These are phyloP conservation scores for Zhengitettix transpicula DNA, from an alignment of 2,888 invertebrate species.

Conservation along the genomic window DNA sequence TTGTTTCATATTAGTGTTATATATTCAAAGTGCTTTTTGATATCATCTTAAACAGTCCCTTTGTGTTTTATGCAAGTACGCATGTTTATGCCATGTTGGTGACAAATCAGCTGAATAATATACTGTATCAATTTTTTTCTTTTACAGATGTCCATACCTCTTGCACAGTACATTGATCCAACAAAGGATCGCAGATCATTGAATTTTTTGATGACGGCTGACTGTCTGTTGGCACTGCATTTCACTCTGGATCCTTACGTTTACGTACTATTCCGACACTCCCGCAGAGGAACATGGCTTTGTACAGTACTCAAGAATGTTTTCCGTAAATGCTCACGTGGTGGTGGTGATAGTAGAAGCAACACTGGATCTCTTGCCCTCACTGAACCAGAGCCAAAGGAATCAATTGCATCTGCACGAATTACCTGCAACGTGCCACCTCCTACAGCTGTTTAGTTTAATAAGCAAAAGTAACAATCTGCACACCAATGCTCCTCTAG, in stretches of 20 bases:
- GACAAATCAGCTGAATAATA: too few species aligned
- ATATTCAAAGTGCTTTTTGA: too few species aligned
- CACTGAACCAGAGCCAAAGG: not conserved
- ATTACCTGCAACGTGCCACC: too few species aligned
- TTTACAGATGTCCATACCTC: conserved; percentile 44
- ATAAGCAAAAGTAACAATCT: too few species aligned
- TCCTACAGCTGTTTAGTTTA: too few species aligned
- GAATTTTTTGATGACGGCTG: conserved; percentile 42
- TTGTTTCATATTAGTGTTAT: too few species aligned
- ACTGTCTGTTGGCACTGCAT: conserved; percentile 60
- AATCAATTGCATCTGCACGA: too few species aligned
- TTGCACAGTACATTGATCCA: conserved; percentile 32
- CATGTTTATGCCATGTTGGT: too few species aligned
- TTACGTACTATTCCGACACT: conserved; percentile 54
- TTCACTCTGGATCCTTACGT: conserved; percentile 71
- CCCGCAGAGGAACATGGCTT: not conserved
- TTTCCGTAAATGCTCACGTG: not conserved
- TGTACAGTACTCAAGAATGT: not conserved
- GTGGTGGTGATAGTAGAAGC: not conserved
- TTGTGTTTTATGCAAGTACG: too few species aligned
- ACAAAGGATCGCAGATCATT: conserved; percentile 20
- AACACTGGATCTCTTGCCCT: not conserved
- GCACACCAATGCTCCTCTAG: too few species aligned
- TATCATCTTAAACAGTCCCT: too few species aligned
- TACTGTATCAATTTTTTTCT: not conserved